A percentile compares a stretch with the other conserved stretches of the same genome.
Evolutionary conservation across 2,113 vertebrate genomes (phyloP).

Genomic region (Rhinoptilus africanus): DNA sequence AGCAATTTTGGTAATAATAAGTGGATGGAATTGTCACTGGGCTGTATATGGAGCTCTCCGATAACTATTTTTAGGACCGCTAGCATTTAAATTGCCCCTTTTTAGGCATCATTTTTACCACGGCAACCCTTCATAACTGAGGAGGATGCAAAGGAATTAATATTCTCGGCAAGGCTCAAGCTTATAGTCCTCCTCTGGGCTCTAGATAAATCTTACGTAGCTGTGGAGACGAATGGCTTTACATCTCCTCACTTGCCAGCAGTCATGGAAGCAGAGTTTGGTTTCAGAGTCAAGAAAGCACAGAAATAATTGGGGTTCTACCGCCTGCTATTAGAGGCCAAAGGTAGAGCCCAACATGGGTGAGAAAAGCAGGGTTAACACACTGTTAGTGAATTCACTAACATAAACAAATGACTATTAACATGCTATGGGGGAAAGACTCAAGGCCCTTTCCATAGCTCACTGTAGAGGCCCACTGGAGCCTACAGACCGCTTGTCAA

Average conservation of each 20-base stretch:
- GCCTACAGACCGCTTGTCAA: background rate
- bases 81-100: background rate
- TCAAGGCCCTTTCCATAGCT: background rate
- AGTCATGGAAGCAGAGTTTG: background rate
- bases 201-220: background rate
- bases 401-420: background rate
- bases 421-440: background rate
- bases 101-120: background rate
- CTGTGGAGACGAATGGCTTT: background rate
- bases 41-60: background rate
- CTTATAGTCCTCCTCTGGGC: background rate
- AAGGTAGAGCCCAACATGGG: background rate
- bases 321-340: background rate
- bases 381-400: background rate
- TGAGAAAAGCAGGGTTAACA: background rate
- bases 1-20: background rate
- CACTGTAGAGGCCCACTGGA: background rate
- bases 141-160: background rate
- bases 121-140: background rate
- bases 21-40: background rate
- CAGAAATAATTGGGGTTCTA: background rate
- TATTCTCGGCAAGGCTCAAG: background rate
- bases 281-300: background rate
- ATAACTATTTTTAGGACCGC: background rate
- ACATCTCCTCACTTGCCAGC: background rate